Evolutionary conservation across 2,888 invertebrate species (phyloP).

Genomic region (Harpalus rufipes): DNA sequence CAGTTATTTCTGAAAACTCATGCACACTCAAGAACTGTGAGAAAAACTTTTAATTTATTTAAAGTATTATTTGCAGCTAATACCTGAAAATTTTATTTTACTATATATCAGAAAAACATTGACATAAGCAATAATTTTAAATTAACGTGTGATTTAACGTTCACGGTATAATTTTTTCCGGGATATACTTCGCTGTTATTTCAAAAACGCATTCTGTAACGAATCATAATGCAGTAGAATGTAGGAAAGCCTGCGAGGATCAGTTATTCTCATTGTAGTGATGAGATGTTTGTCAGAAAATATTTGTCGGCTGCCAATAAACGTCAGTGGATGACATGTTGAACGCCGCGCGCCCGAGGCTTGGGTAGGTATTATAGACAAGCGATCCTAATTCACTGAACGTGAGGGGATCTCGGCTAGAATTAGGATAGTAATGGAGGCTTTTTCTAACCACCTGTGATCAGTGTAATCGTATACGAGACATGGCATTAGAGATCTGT

Average conservation of each 20-base stretch:
- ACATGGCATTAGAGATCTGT: constrained; percentile 1
- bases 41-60: too few relatives aligned
- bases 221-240: neutral
- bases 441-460: constrained; percentile 14
- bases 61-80: too few relatives aligned
- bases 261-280: constrained; percentile 19
- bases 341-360: constrained; percentile 4
- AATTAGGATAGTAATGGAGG: neutral
- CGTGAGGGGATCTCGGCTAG: neutral
- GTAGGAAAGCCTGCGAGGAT: neutral
- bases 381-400: constrained; percentile 27
- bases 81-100: too few relatives aligned
- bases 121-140: too few relatives aligned
- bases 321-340: constrained; percentile 42
- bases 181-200: neutral
- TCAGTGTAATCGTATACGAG: constrained; percentile 6
- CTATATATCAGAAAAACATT: too few relatives aligned
- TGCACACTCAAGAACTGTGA: too few relatives aligned
- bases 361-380: constrained; percentile 30
- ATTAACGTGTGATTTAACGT: too few relatives aligned
- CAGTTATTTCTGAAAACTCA: too few relatives aligned
- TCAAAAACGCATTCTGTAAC: neutral
- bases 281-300: constrained; percentile 44
- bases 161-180: neutral
- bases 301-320: constrained; percentile 46